These are phyloP conservation scores for Mythimna vitellina DNA, from an alignment of 2,888 invertebrate genomes.

Conservation along the genomic window DNA sequence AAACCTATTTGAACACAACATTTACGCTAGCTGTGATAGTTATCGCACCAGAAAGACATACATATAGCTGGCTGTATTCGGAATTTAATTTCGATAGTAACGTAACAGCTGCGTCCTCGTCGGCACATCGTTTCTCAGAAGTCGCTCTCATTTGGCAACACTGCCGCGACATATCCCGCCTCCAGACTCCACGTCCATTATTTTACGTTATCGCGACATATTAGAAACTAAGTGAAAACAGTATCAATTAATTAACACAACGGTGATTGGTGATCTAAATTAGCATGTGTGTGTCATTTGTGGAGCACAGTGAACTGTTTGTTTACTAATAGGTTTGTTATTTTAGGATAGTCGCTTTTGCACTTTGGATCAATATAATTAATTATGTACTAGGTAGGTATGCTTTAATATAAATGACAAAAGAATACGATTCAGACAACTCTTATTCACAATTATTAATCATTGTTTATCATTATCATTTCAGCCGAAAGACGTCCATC, in stretches of 20 bases:
- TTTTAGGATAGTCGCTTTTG: conserved; percentile 7
- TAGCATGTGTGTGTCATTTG: conserved; percentile 54
- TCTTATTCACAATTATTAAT: background rate
- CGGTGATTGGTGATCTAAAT: conserved; percentile 47
- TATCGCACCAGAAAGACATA: conserved; percentile 27
- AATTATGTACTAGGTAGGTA: background rate
- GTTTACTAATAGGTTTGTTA: conserved; percentile 24
- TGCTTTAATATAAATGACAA: too few species aligned
- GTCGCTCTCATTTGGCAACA: conserved; percentile 62
- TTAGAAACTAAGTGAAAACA: conserved; percentile 52
- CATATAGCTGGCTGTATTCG: conserved; percentile 16
- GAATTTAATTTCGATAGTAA: conserved; percentile 56
- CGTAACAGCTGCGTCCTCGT: conserved; percentile 55
- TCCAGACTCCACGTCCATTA: conserved; percentile 52
- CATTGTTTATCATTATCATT: too few species aligned
- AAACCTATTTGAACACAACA: conserved; percentile 7
- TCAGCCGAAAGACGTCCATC: too few species aligned
- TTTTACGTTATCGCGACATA: conserved; percentile 50
- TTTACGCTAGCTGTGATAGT: conserved; percentile 5
- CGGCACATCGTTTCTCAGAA: conserved; percentile 60
- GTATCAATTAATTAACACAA: conserved; percentile 55
- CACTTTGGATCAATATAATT: background rate
- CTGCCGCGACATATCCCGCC: conserved; percentile 47
- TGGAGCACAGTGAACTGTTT: conserved; percentile 33
- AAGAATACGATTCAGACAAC: background rate